Base-by-base conservation (phyloP, 1,140 invertebrate species). In the Pseudomyrmex pallidus region DNA sequence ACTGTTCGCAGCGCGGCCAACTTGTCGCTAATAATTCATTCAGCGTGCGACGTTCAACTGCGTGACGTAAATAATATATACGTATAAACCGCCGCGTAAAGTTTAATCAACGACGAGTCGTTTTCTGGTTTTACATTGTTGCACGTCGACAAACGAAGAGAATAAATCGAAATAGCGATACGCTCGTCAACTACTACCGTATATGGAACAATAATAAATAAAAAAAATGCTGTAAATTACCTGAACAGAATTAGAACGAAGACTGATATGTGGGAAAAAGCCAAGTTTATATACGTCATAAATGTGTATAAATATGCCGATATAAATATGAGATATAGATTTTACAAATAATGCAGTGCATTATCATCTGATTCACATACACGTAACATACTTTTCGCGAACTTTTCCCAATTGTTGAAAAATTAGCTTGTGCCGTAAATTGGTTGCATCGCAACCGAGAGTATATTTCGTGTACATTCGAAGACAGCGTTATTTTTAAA, bases 21-120 rank as follows among this genome's bases (percentile, higher is more conserved):
- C 76, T 80, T 80, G 76, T 80, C 76, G 76, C 66, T 70, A 80
- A 80, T 80, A 80, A 72, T 80, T 80, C 76, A 80, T 80, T 80
- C 76, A 80, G 2, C 54, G 54, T 22, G 54, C 76, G 66, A 72
- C 76, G 66, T 72, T 80, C 76, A 80, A 56, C 66, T 72, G 66
- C 20, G 76, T 59, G 76, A 80, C 76, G 72, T 80, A 80, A 80
- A 80, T 80, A 80, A 80, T 52, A 80, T 80, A 80, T 20, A 50
- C 44, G 46, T 80, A 72, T 80, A 72, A 80, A 80, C 66, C 54
- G 76, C n/a, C 44, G 76, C 66, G 66, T 72, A 80, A 80, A 80
- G 64, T 80, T 80, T 72, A 80, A 80, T 80, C 66, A 80, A 54
- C 54, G 66, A 80, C 76, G 54, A 35, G 66, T 35, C 35, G 10